Evolutionary conservation across 1,140 invertebrate genomes (phyloP).

Genomic region (Onthophagus taurus): DNA sequence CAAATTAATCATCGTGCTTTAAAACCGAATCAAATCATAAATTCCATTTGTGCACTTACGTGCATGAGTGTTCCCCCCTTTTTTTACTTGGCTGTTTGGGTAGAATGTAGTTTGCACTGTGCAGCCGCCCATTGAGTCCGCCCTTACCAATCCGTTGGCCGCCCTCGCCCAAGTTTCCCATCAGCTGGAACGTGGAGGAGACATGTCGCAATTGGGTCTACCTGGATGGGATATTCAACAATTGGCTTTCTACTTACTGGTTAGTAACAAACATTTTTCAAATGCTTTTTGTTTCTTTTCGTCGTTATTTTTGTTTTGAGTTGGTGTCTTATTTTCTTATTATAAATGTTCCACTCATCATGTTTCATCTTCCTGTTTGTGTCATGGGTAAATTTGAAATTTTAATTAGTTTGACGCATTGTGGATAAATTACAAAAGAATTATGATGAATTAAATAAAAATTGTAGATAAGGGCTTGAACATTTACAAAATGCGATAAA

Average conservation of each 20-base stretch:
- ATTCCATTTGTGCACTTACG: not conserved
- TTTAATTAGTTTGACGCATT: too few species aligned
- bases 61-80: not conserved
- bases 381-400: too few species aligned
- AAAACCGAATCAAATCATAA: too few species aligned
- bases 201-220: conserved; percentile 43
- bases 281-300: conserved; percentile 7
- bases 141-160: conserved; percentile 34
- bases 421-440: too few species aligned
- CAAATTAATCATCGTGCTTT: too few species aligned
- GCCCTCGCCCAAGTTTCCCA: conserved; percentile 36
- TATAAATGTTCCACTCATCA: too few species aligned
- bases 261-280: conserved; percentile 43
- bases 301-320: not conserved
- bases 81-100: conserved; percentile 25
- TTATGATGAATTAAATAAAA: too few species aligned
- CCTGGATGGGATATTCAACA: conserved; percentile 62
- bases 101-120: conserved; percentile 34
- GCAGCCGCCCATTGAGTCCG: conserved; percentile 30
- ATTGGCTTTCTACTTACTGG: conserved; percentile 61
- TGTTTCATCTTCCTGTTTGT: too few species aligned
- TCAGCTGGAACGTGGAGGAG: conserved; percentile 34
- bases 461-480: too few species aligned
- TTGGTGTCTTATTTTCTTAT: not conserved
- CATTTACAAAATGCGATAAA: too few species aligned